These are phyloP conservation scores for Rhinoderma darwinii DNA, from an alignment of 2,113 vertebrate genomes.

Conservation along the genomic window DNA sequence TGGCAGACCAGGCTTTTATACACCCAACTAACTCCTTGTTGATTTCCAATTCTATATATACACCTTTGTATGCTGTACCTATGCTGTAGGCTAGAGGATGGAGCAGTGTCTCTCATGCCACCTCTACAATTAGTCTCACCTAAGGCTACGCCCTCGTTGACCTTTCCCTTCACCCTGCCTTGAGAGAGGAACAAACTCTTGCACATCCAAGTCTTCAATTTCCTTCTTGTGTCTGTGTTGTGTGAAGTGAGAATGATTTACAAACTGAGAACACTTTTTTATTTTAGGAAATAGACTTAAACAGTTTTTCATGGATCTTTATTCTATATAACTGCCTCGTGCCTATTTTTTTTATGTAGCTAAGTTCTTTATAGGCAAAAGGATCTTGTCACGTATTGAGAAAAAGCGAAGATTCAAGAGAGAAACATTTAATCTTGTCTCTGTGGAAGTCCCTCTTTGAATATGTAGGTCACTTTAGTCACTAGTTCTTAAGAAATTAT, in stretches of 20 bases:
- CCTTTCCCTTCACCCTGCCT: constrained; percentile 23
- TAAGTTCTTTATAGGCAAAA: background rate
- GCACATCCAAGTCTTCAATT: background rate
- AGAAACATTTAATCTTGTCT: too few species aligned
- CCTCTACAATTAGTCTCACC: background rate
- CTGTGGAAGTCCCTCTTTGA: background rate
- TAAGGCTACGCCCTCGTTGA: background rate
- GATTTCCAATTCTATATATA: background rate
- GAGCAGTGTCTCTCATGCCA: background rate
- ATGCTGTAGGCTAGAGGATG: background rate
- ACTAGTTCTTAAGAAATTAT: background rate
- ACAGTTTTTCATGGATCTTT: background rate
- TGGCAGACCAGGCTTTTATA: background rate
- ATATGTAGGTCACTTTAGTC: background rate
- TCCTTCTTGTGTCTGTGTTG: constrained; percentile 3
- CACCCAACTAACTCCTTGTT: background rate
- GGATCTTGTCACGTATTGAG: background rate
- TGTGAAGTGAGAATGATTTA: background rate
- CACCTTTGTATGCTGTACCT: background rate
- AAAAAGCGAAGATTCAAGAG: too few species aligned
- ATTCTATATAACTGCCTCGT: background rate
- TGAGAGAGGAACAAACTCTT: background rate
- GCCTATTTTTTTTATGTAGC: background rate
- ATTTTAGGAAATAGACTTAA: background rate
- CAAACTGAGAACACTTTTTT: background rate